These are phyloP conservation scores for Sciaenops ocellatus DNA, from an alignment of 2,797 vertebrate species.

Conservation along the genomic window DNA sequence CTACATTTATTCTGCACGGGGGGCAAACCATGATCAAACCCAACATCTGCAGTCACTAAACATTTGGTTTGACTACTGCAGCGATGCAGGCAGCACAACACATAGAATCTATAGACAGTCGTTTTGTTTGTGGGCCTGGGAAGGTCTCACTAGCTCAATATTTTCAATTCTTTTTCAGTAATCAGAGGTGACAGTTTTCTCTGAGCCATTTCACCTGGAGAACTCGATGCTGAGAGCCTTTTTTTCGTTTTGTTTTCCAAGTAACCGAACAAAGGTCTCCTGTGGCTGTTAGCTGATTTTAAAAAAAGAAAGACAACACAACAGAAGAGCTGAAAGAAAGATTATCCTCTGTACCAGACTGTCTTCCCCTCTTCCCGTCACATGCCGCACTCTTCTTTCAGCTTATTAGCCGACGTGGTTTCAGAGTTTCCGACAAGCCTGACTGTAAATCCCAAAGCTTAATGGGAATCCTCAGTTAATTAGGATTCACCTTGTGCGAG, in stretches of 20 bases:
- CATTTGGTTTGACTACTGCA: constrained; percentile 3
- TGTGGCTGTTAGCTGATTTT: constrained; percentile 14
- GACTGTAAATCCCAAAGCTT: constrained; percentile 68
- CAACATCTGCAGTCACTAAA: constrained; percentile 6
- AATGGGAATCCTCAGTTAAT: constrained; percentile 74
- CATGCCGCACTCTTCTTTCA: constrained; percentile 7
- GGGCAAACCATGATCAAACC: not conserved
- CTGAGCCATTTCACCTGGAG: constrained; percentile 10
- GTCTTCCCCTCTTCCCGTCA: constrained; percentile 29
- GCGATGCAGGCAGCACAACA: not conserved
- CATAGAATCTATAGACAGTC: constrained; percentile 6
- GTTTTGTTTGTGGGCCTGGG: not conserved
- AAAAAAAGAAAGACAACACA: constrained; percentile 19
- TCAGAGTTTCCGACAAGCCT: constrained; percentile 62
- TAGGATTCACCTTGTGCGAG: constrained; percentile 65
- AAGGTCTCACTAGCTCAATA: constrained; percentile 4
- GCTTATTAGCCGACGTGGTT: constrained; percentile 30
- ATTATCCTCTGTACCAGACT: constrained; percentile 5
- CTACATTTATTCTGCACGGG: not conserved
- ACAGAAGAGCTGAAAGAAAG: constrained; percentile 29
- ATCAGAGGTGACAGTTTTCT: constrained; percentile 27
- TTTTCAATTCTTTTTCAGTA: not conserved
- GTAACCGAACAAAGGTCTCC: constrained; percentile 28
- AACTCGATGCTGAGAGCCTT: not conserved
- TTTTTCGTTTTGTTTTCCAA: constrained; percentile 7